phyloP scores from a whole-genome alignment of 2,797 vertebrate genomes.

The Geotrypetes seraphini region DNA sequence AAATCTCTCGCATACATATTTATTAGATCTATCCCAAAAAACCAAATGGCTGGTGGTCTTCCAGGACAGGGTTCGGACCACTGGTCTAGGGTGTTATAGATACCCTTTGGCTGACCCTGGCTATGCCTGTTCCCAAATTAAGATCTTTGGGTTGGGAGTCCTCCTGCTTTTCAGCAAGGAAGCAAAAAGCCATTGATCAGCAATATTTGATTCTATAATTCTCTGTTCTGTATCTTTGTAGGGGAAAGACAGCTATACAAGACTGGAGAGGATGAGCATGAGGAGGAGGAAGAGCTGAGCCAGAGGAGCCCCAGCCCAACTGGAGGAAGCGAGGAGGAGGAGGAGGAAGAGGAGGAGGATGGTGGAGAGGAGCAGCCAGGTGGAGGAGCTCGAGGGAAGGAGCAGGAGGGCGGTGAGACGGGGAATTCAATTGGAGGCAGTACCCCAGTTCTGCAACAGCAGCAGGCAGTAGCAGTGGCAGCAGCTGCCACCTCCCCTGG shows the following conservation, averaged over 20 bases:
- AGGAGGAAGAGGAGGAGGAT: slow-evolving; percentile 56
- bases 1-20: too few relatives aligned
- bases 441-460: slow-evolving; percentile 32
- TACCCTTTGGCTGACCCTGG: too few relatives aligned
- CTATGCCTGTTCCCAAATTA: too few relatives aligned
- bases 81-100: too few relatives aligned
- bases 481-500: slow-evolving; percentile 9
- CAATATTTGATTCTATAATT: too few relatives aligned
- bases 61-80: too few relatives aligned
- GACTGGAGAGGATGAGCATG: slow-evolving; percentile 62
- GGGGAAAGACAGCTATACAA: slow-evolving; percentile 70
- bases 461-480: slow-evolving; percentile 1
- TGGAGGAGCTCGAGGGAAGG: neutral
- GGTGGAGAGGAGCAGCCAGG: slow-evolving; percentile 40
- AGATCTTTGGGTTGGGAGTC: too few relatives aligned
- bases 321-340: slow-evolving; percentile 60
- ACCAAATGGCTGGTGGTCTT: too few relatives aligned
- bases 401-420: neutral
- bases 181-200: too few relatives aligned
- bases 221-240: slow-evolving; percentile 47
- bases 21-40: too few relatives aligned
- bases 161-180: too few relatives aligned
- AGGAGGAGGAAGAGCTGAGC: too few relatives aligned
- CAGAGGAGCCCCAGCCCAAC: slow-evolving; percentile 52
- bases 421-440: neutral